Evolutionary conservation across 2,888 invertebrate genomes (phyloP), one percentile per base, ranked within the genome.

Genomic region (Portevinia maculata): DNA sequence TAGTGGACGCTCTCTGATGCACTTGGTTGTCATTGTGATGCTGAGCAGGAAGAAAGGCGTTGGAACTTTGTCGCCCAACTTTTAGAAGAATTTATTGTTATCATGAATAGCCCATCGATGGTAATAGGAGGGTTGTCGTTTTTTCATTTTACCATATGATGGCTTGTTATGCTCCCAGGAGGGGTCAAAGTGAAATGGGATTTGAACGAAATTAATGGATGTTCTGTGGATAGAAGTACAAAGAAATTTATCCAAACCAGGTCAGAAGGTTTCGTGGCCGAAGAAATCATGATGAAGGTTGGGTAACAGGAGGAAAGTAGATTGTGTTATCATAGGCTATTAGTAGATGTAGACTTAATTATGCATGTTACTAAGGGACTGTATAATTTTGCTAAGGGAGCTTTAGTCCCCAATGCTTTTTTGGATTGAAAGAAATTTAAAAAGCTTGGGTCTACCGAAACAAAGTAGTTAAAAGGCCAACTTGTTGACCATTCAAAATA

Each of bases 191-290:
- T 28, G 67, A 64, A 64, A 52, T 52, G 34, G 50, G 24, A 32
- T 55, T 57, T 60, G 19, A 24, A 19, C 34, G 4, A 46, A 65
- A 81, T 76, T 76, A 81, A 81, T 71, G 46, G 64, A 34, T 30
- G 30, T 32, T 74, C 39, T 53, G n/a, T 55, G 48, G 24, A 28
- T 52, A 53, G 41, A 21, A 53, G 28, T 39, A 48, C 15, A 19
- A 53, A 65, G 39, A 24, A 24, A 2, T 24, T 3, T 24, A 37
- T 65, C n/a, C n/a, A n/a, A n/a, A n/a, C n/a, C n/a, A 28, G 70
- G 70, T 81, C 64, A 62, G 55, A 8, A 37, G 60, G 64, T 64
- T 55, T 34, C 9, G 32, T 57, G 57, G 19, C 37, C 46, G 30
- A 15, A 15, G 39, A n/a, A 41, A 59, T n/a, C n/a, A n/a, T n/a